These are phyloP conservation scores for Hirtodrosophila histrioides DNA, from an alignment of 2,888 invertebrate genomes.

Conservation along the genomic window DNA sequence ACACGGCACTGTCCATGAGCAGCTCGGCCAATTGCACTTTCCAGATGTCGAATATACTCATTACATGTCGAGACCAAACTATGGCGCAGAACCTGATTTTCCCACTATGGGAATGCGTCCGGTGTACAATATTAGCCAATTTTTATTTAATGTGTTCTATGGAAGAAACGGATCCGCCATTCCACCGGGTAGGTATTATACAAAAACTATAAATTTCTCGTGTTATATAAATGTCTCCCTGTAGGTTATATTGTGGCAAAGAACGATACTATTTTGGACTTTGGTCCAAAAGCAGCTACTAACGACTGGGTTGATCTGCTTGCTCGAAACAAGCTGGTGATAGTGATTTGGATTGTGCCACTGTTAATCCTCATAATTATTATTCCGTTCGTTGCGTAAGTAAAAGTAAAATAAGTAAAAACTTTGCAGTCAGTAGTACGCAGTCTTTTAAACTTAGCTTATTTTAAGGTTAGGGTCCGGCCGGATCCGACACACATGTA, in stretches of 20 bases:
- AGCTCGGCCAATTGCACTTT: constrained; percentile 2
- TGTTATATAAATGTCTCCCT: neutral
- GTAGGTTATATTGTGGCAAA: constrained; percentile 7
- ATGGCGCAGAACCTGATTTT: neutral
- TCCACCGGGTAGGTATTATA: constrained; percentile 2
- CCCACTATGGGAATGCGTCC: neutral
- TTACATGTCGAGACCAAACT: neutral
- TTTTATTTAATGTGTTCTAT: neutral
- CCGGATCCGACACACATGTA: no score
- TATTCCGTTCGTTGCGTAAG: constrained; percentile 91
- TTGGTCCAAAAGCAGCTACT: constrained; percentile 72
- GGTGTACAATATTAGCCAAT: neutral
- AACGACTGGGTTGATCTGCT: constrained; percentile 85
- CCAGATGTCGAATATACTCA: neutral
- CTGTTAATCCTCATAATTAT: constrained; percentile 88
- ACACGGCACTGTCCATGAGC: constrained; percentile 1
- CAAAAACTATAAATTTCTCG: neutral
- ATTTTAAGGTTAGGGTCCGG: no score
- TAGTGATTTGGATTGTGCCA: constrained; percentile 86
- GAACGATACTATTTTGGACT: constrained; percentile 28
- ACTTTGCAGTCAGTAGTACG: no score
- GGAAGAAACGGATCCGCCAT: neutral
- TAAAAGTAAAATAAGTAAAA: constrained; percentile 16
- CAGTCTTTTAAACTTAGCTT: no score
- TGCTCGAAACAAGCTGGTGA: constrained; percentile 85